phyloP scores from a whole-genome alignment of 2,888 invertebrate genomes.

The Galerucella nymphaeae region DNA sequence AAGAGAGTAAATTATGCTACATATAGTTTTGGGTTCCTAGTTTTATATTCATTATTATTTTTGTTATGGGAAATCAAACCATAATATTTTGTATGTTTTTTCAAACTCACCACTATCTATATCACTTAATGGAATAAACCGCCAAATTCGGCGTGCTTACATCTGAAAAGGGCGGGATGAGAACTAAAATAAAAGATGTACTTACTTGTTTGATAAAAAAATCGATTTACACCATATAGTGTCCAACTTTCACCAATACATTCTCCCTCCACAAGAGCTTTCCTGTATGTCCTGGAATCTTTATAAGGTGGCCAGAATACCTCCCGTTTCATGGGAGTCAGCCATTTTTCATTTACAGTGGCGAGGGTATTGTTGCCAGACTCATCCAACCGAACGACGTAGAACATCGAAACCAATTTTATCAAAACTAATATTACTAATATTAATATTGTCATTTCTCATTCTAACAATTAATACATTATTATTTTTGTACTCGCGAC shows the following conservation, averaged over 20 bases:
- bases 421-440: background rate
- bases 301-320: background rate
- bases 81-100: too few species aligned
- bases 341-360: background rate
- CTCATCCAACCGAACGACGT: background rate
- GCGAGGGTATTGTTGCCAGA: background rate
- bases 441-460: background rate
- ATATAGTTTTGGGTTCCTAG: too few species aligned
- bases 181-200: background rate
- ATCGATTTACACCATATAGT: slow-evolving; percentile 4
- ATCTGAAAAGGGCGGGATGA: too few species aligned
- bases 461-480: background rate
- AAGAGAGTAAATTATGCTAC: too few species aligned
- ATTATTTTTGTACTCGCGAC: background rate
- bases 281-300: background rate
- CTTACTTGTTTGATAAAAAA: background rate
- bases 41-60: too few species aligned
- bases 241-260: slow-evolving; percentile 1
- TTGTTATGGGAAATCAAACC: too few species aligned
- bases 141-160: too few species aligned
- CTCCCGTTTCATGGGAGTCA: background rate
- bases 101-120: too few species aligned
- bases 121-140: too few species aligned
- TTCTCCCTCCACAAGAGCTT: background rate
- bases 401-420: background rate